Evolutionary conservation across 2,888 invertebrate genomes (phyloP).

Genomic region (Phyllotreta striolata): DNA sequence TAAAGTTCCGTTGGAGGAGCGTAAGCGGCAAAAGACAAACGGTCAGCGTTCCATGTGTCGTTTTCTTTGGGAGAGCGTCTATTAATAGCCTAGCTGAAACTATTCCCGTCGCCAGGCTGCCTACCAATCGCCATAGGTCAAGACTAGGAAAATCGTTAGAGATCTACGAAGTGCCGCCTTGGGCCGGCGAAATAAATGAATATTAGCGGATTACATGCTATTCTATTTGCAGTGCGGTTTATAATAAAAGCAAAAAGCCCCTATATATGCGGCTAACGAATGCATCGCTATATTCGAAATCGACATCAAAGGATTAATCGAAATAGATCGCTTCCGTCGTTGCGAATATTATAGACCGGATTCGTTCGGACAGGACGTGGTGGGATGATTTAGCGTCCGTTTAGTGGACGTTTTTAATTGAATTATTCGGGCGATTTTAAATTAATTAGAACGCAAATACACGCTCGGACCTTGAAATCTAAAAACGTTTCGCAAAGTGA

Average conservation of each 20-base stretch:
- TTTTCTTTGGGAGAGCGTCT: conserved; percentile 28
- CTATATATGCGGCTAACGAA: not conserved
- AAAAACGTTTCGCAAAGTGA: conserved; percentile 11
- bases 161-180: conserved; percentile 21
- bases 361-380: not conserved
- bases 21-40: conserved; percentile 9
- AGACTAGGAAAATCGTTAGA: conserved; percentile 39
- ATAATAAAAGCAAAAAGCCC: too few relatives aligned
- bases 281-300: conserved; percentile 3
- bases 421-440: not conserved
- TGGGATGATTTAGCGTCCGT: conserved; percentile 14
- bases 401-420: conserved; percentile 24
- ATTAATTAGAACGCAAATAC: conserved; percentile 25
- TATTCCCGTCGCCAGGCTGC: conserved; percentile 41
- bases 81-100: conserved; percentile 41
- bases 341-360: not conserved
- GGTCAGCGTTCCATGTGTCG: conserved; percentile 16
- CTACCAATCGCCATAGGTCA: conserved; percentile 42
- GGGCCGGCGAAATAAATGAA: not conserved
- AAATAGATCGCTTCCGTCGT: conserved; percentile 13
- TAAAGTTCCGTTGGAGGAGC: conserved; percentile 1
- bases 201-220: not conserved
- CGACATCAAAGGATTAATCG: conserved; percentile 4
- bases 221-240: too few relatives aligned
- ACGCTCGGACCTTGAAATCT: conserved; percentile 12